A percentile compares a stretch with the other conserved stretches of the same genome.
Evolutionary conservation across 2,113 vertebrate species (phyloP).

Genomic region (Pedionomus torquatus): DNA sequence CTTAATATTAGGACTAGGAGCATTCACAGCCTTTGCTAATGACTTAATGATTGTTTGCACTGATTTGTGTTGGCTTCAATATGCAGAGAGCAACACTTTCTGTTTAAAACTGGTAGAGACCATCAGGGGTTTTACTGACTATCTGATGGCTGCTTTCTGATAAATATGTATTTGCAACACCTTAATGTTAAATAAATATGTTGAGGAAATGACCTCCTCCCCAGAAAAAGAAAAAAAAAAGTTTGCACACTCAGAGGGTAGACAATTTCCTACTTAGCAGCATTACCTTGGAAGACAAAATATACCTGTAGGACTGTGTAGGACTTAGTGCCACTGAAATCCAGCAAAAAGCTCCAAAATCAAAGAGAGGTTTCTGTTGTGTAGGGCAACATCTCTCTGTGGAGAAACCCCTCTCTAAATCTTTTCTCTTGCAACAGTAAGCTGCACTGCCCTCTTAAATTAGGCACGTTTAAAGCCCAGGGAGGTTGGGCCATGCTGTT

Average conservation of each 20-base stretch:
- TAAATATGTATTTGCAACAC: neutral
- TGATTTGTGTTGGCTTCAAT: slow-evolving; percentile 66
- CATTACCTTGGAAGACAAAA: neutral
- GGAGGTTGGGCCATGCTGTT: neutral
- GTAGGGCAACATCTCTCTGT: neutral
- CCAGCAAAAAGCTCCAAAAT: neutral
- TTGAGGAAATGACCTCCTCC: neutral
- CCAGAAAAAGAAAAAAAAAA: too few relatives aligned
- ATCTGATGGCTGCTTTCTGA: neutral
- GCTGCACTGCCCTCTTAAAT: neutral
- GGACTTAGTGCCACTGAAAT: neutral
- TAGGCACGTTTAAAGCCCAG: neutral
- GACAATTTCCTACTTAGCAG: neutral
- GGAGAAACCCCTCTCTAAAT: neutral
- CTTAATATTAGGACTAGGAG: slow-evolving; percentile 57
- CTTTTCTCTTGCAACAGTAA: fast-evolving
- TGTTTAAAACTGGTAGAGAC: slow-evolving; percentile 20
- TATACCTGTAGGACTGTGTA: neutral
- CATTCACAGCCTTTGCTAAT: slow-evolving; percentile 68
- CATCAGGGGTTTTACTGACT: slow-evolving; percentile 9
- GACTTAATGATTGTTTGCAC: slow-evolving; percentile 64
- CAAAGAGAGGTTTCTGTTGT: neutral
- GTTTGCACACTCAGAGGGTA: neutral
- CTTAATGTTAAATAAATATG: neutral
- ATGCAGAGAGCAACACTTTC: slow-evolving; percentile 34